Conservation (phyloP, 2,797 vertebrate genomes). For the Heteromormyrus szaboi region DNA sequence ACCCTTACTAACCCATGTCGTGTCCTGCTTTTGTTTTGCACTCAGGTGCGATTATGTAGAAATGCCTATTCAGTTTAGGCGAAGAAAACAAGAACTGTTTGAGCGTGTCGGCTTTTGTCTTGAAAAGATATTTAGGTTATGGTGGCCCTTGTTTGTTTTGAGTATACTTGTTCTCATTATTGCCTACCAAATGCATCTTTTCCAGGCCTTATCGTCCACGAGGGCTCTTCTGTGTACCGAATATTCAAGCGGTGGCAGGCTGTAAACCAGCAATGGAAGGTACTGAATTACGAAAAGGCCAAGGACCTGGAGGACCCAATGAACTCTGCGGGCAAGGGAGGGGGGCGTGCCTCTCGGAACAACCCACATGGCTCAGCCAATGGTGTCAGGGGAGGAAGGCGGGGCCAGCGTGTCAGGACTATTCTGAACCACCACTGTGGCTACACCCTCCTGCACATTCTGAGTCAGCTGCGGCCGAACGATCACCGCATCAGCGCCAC, state of each 20-base stretch:
- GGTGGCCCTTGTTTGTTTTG: background rate
- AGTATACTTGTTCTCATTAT: background rate
- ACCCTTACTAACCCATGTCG: background rate
- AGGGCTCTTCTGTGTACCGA: constrained; percentile 85
- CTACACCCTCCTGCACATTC: constrained; percentile 88
- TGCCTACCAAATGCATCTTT: background rate
- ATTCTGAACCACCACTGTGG: constrained; percentile 92
- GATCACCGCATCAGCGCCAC: constrained; percentile 72
- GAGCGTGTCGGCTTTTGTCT: background rate
- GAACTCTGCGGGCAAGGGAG: constrained; percentile 70
- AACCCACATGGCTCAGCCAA: constrained; percentile 69
- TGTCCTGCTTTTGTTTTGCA: background rate
- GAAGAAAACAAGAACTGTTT: background rate
- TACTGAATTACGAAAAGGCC: constrained; percentile 88
- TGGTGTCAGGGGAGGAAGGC: constrained; percentile 57
- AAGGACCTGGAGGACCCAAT: constrained; percentile 83
- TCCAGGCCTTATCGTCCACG: constrained; percentile 84
- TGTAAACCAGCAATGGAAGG: constrained; percentile 93
- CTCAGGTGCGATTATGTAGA: background rate
- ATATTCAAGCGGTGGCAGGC: constrained; percentile 94
- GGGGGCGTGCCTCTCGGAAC: constrained; percentile 67
- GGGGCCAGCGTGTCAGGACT: constrained; percentile 81
- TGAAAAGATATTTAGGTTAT: background rate
- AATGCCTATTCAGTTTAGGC: background rate
- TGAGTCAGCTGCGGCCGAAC: constrained; percentile 81